phyloP scores from a whole-genome alignment of 2,888 invertebrate genomes.

The Camponotus fellah region DNA sequence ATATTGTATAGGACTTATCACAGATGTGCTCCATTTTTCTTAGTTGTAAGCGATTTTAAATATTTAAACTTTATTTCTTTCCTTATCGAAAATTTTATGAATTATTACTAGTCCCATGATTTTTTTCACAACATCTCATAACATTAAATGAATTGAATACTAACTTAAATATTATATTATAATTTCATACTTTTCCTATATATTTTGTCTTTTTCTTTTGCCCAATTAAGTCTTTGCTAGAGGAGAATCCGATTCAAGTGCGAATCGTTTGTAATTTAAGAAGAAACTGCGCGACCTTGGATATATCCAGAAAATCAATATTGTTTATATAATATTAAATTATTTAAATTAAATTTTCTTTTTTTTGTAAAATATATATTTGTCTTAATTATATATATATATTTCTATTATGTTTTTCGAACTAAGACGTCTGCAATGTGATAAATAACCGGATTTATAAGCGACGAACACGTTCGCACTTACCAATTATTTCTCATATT shows the following conservation, averaged over 20 bases:
- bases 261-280: conserved; percentile 8
- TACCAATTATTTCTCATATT: conserved; percentile 59
- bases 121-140: not conserved
- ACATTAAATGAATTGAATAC: not conserved
- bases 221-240: not conserved
- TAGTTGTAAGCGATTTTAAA: conserved; percentile 1
- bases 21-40: not conserved
- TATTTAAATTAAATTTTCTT: conserved; percentile 6
- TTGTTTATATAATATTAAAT: conserved; percentile 14
- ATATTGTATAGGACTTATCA: conserved; percentile 47
- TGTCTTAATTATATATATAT: not conserved
- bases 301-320: not conserved
- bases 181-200: not conserved
- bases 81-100: not conserved
- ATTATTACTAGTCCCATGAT: not conserved
- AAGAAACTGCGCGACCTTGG: not conserved
- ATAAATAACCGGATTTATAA: conserved; percentile 14
- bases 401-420: not conserved
- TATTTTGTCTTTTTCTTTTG: not conserved
- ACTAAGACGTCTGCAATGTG: conserved; percentile 6
- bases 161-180: not conserved
- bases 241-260: not conserved
- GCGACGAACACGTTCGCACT: conserved; percentile 11
- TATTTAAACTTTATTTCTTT: not conserved
- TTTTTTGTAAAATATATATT: conserved; percentile 13